phyloP scores from a whole-genome alignment of 2,888 invertebrate genomes.

The Apotomis capreana region DNA sequence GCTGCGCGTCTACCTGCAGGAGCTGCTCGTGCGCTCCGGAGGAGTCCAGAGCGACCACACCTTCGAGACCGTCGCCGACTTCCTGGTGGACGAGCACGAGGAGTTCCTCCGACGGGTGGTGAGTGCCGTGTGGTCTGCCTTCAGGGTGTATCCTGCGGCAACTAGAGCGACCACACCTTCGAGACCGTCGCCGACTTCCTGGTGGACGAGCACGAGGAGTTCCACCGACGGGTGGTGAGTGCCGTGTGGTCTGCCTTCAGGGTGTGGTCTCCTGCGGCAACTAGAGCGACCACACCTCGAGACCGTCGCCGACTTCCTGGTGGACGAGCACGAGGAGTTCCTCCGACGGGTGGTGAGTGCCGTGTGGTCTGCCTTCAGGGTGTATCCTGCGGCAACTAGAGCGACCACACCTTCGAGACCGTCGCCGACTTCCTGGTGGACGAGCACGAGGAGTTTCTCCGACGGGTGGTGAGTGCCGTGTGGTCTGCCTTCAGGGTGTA shows the following conservation, averaged over 20 bases:
- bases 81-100: constrained; percentile 51
- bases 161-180: too few species aligned
- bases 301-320: too few species aligned
- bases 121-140: constrained; percentile 48
- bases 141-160: constrained; percentile 43
- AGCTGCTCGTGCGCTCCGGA: constrained; percentile 51
- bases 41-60: constrained; percentile 45
- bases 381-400: too few species aligned
- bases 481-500: constrained; percentile 23
- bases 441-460: constrained; percentile 59
- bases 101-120: constrained; percentile 60
- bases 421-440: constrained; percentile 42
- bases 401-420: too few species aligned
- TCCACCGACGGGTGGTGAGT: constrained; percentile 52
- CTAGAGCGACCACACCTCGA: constrained; percentile 6
- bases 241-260: constrained; percentile 41
- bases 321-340: too few species aligned
- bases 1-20: constrained; percentile 57
- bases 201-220: constrained; percentile 55
- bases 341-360: too few species aligned
- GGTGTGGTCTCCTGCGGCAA: too few species aligned
- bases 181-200: constrained; percentile 56
- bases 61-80: constrained; percentile 53
- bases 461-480: not conserved
- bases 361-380: too few species aligned